Evolutionary conservation across 2,113 vertebrate genomes (phyloP).

Genomic region (Gorsachius goisagi): DNA sequence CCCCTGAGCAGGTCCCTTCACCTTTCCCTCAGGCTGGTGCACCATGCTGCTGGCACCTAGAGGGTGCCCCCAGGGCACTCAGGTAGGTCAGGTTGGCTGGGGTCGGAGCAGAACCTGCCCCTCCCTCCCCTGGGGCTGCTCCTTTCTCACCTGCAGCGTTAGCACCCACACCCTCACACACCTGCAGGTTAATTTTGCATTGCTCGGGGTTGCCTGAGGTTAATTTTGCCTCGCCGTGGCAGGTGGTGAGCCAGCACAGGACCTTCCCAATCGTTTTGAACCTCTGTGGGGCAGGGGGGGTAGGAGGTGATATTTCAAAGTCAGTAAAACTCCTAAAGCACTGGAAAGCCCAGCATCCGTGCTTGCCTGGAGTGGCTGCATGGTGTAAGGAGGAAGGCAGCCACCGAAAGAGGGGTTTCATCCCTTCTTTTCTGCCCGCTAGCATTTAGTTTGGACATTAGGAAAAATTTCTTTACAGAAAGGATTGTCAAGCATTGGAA

Average conservation of each 20-base stretch:
- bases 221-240: rapidly evolving
- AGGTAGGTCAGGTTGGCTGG: rapidly evolving
- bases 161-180: not conserved
- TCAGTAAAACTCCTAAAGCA: not conserved
- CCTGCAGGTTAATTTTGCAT: not conserved
- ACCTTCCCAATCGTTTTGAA: not conserved
- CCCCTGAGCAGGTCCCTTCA: not conserved
- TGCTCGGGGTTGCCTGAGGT: not conserved
- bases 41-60: not conserved
- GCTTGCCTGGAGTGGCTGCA: not conserved
- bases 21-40: too few species aligned
- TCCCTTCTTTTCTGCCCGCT: not conserved
- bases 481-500: too few species aligned
- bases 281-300: rapidly evolving
- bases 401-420: rapidly evolving
- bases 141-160: not conserved
- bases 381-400: rapidly evolving
- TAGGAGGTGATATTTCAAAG: not conserved
- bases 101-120: not conserved
- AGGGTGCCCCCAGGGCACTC: not conserved
- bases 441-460: too few species aligned
- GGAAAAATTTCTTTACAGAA: too few species aligned
- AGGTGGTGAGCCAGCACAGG: not conserved
- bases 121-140: not conserved
- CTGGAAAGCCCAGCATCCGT: rapidly evolving